Conservation (phyloP, 2,113 vertebrate species). For the Neotragus moschatus region DNA sequence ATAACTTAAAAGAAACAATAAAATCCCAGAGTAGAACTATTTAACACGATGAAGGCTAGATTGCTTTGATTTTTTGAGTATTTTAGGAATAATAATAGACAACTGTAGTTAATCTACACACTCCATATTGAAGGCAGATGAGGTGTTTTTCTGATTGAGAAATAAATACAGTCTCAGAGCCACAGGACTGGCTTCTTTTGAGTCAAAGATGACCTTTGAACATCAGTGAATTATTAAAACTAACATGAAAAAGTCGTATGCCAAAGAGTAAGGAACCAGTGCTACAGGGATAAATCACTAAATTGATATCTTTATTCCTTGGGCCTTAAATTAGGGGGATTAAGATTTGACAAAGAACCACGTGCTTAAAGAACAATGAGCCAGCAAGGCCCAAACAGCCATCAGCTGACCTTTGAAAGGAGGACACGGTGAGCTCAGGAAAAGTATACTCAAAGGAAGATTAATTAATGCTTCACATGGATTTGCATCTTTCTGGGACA, state of each 20-base stretch:
- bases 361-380: not conserved
- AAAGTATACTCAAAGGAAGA: not conserved
- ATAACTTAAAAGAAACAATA: not conserved
- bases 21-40: not conserved
- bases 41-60: not conserved
- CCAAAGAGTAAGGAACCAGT: not conserved
- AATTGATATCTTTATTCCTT: constrained; percentile 24
- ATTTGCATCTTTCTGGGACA: constrained; percentile 6
- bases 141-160: not conserved
- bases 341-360: constrained; percentile 9
- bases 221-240: not conserved
- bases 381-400: not conserved
- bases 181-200: not conserved
- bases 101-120: not conserved
- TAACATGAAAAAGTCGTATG: not conserved
- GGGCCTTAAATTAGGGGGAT: not conserved
- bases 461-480: not conserved
- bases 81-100: not conserved
- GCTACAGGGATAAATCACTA: not conserved
- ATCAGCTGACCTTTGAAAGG: constrained; percentile 10
- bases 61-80: not conserved
- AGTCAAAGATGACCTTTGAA: not conserved
- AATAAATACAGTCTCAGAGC: not conserved
- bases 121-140: not conserved
- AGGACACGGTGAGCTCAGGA: not conserved